Conservation (phyloP, 2,888 invertebrate species). For the Desoria tigrina region DNA sequence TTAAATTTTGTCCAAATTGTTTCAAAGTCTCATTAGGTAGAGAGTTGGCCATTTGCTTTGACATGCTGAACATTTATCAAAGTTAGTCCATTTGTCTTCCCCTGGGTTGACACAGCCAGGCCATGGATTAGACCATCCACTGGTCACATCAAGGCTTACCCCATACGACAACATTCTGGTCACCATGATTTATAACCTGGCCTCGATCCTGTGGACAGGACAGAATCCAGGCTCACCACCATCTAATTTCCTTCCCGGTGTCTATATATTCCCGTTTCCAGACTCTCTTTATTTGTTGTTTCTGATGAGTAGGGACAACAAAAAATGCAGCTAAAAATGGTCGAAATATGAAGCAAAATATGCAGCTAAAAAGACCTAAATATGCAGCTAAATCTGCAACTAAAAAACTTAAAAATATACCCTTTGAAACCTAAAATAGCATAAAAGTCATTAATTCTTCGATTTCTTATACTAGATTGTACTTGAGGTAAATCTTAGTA, state of each 20-base stretch:
- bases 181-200: constrained; percentile 51
- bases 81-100: constrained; percentile 53
- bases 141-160: constrained; percentile 53
- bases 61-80: constrained; percentile 53
- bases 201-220: constrained; percentile 41
- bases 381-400: too few species aligned
- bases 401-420: too few species aligned
- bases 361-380: too few species aligned
- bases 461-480: too few species aligned
- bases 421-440: too few species aligned
- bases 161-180: constrained; percentile 47
- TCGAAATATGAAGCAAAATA: too few species aligned
- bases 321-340: too few species aligned
- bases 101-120: constrained; percentile 39
- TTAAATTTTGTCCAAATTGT: constrained; percentile 52
- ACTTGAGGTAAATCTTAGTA: too few species aligned
- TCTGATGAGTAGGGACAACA: too few species aligned
- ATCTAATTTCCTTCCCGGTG: constrained; percentile 17
- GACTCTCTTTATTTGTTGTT: background rate
- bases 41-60: constrained; percentile 52
- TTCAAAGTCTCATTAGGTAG: constrained; percentile 52
- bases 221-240: constrained; percentile 22
- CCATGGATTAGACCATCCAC: constrained; percentile 45
- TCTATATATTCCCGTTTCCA: constrained; percentile 1
- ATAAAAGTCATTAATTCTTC: too few species aligned